Evolutionary conservation across 2,113 vertebrate genomes (phyloP).

Genomic region (Channa maculata): DNA sequence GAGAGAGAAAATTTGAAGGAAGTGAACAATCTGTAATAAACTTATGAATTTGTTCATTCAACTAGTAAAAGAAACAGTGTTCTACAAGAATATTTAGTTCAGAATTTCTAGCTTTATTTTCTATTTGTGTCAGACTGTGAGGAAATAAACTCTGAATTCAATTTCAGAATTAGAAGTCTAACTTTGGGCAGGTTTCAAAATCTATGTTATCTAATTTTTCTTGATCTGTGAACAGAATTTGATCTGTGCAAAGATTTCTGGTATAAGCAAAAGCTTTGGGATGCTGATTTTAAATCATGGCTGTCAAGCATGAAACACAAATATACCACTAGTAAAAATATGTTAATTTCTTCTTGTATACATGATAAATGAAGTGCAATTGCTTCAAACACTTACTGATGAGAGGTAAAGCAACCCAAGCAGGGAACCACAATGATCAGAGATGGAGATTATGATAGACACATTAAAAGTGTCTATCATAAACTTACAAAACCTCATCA

Average conservation of each 20-base stretch:
- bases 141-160: background rate
- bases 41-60: background rate
- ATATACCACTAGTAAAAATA: background rate
- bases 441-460: background rate
- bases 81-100: no score
- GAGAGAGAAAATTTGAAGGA: background rate
- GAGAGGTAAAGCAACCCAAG: background rate
- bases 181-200: background rate
- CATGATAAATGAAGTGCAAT: background rate
- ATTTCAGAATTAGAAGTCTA: background rate
- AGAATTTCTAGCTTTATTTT: background rate
- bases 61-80: background rate
- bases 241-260: no score
- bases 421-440: background rate
- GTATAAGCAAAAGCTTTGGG: no score
- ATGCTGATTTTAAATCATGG: background rate
- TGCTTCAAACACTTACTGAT: background rate
- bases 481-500: no score
- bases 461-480: background rate
- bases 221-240: no score
- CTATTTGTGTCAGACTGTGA: background rate
- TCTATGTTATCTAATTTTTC: background rate
- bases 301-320: slow-evolving; percentile 14
- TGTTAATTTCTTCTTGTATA: background rate
- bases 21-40: background rate